Conservation (phyloP, 2,113 vertebrate genomes). For the Malaclemys terrapin region DNA sequence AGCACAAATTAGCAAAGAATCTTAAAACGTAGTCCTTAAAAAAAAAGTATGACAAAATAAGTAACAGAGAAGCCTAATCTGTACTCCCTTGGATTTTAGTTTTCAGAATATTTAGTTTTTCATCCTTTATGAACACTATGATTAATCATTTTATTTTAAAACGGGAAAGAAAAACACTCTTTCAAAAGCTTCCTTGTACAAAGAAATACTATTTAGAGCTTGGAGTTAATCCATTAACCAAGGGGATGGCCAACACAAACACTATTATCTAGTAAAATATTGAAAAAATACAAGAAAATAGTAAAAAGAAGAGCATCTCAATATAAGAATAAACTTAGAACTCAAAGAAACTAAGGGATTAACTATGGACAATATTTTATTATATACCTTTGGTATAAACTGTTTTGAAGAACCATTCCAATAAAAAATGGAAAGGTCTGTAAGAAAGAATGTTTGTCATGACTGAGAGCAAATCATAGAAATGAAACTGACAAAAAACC, state of each 20-base stretch:
- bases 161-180: conserved; percentile 6
- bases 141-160: conserved; percentile 25
- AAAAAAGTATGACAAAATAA: background rate
- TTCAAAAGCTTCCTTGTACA: conserved; percentile 13
- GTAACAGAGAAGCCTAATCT: background rate
- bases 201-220: conserved; percentile 27
- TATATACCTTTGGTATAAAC: background rate
- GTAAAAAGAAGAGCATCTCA: background rate
- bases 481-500: background rate
- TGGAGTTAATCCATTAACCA: conserved; percentile 26
- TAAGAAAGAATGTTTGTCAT: background rate
- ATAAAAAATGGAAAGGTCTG: background rate
- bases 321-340: conserved; percentile 7
- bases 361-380: background rate
- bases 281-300: conserved; percentile 24
- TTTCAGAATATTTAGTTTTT: background rate
- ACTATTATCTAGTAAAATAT: background rate
- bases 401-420: conserved; percentile 21
- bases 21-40: background rate
- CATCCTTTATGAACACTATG: background rate
- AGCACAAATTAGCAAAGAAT: background rate
- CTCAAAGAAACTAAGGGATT: conserved; percentile 7
- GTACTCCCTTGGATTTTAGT: background rate
- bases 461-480: background rate
- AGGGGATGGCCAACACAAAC: conserved; percentile 40